phyloP scores from a whole-genome alignment of 1,140 invertebrate species.

The Aphis craccivora region DNA sequence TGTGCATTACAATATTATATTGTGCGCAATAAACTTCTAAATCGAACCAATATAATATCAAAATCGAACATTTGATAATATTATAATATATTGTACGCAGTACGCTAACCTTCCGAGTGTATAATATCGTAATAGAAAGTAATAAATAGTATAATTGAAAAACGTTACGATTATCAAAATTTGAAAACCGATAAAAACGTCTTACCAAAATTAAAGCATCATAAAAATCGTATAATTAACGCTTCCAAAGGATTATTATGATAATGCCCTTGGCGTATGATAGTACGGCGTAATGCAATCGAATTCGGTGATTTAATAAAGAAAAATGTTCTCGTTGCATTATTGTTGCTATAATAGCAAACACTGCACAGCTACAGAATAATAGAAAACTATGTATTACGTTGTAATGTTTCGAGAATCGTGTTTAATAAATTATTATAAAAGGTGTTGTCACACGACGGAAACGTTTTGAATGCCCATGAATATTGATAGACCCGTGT shows the following conservation, averaged over 20 bases:
- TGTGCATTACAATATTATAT: neutral
- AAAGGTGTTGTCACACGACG: conserved; percentile 25
- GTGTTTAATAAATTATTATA: neutral
- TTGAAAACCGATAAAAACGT: no score
- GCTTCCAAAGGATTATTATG: neutral
- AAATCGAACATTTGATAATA: neutral
- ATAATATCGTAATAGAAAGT: no score
- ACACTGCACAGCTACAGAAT: neutral
- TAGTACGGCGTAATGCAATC: neutral
- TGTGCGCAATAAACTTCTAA: neutral
- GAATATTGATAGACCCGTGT: conserved; percentile 13
- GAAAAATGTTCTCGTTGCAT: neutral
- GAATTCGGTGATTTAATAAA: neutral
- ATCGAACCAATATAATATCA: neutral
- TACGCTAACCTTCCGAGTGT: neutral
- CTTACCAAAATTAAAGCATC: no score
- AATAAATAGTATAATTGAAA: no score
- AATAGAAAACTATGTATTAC: neutral
- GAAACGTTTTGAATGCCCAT: conserved; percentile 23
- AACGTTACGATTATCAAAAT: no score
- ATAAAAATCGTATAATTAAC: neutral
- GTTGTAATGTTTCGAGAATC: neutral
- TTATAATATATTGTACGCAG: neutral
- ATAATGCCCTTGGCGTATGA: no score
- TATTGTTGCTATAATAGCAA: neutral